phyloP scores from a whole-genome alignment of 1,140 invertebrate species.

The Heliconius nattereri region DNA sequence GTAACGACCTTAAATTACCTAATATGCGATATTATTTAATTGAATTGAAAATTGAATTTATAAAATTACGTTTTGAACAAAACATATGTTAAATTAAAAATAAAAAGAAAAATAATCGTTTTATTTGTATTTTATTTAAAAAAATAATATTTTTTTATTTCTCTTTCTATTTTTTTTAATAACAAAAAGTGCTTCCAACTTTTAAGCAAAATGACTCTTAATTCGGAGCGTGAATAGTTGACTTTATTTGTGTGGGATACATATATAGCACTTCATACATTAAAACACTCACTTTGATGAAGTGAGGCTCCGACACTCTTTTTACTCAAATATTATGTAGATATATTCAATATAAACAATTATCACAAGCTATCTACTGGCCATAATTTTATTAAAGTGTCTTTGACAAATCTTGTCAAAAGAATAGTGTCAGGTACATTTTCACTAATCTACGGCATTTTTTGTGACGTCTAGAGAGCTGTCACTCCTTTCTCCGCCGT shows the following conservation, averaged over 20 bases:
- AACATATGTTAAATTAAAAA: background rate
- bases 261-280: background rate
- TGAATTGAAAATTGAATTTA: background rate
- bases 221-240: background rate
- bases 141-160: no score
- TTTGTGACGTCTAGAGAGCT: no score
- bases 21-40: background rate
- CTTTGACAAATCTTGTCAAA: background rate
- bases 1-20: no score
- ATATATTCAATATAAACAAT: conserved; percentile 11
- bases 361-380: background rate
- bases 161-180: no score
- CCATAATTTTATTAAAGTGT: background rate
- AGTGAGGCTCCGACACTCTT: background rate
- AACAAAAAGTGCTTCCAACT: no score
- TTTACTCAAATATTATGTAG: background rate
- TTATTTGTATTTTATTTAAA: no score
- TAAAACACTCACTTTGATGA: conserved; percentile 1
- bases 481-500: no score
- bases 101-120: no score
- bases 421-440: no score
- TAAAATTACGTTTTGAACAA: background rate
- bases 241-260: background rate
- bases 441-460: no score
- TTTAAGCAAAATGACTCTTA: background rate